Evolutionary conservation across 1,140 invertebrate genomes (phyloP).

Genomic region (Sycobia sp.): DNA sequence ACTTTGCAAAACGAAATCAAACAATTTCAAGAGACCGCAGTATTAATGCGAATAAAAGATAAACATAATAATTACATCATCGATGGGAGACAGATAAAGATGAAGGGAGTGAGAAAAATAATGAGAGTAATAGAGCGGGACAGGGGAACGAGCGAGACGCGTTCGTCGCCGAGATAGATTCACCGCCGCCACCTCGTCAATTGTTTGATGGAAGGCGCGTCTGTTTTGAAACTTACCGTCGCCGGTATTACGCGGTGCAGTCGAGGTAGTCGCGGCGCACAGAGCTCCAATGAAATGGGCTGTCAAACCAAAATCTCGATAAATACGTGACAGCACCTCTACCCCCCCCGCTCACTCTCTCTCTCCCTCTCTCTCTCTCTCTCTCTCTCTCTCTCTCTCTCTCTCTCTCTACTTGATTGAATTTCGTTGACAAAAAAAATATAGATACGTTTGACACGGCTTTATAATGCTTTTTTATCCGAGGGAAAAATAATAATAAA

Average conservation of each 20-base stretch:
- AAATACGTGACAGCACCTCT: not conserved
- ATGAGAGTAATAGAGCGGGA: too few species aligned
- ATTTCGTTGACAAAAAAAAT: not conserved
- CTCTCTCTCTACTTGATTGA: not conserved
- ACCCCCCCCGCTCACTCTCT: too few species aligned
- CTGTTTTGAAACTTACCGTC: conserved; percentile 1
- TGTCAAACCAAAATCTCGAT: conserved; percentile 12
- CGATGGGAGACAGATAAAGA: too few species aligned
- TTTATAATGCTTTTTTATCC: not conserved
- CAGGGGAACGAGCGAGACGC: not conserved
- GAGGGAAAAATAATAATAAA: too few species aligned
- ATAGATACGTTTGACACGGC: not conserved
- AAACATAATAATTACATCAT: too few species aligned
- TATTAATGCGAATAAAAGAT: too few species aligned
- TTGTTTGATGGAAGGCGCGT: conserved; percentile 9
- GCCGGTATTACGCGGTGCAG: not conserved
- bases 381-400: too few species aligned
- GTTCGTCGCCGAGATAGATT: not conserved
- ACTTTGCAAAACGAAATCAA: too few species aligned
- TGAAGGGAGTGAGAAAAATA: too few species aligned
- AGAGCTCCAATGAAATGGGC: not conserved
- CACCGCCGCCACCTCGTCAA: conserved; percentile 2
- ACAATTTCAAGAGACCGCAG: too few species aligned
- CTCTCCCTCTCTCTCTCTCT: too few species aligned
- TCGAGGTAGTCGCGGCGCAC: not conserved